phyloP scores from a whole-genome alignment of 37 sponge, comb jelly and placozoan genomes.

The Cladorhizidae sp. region DNA sequence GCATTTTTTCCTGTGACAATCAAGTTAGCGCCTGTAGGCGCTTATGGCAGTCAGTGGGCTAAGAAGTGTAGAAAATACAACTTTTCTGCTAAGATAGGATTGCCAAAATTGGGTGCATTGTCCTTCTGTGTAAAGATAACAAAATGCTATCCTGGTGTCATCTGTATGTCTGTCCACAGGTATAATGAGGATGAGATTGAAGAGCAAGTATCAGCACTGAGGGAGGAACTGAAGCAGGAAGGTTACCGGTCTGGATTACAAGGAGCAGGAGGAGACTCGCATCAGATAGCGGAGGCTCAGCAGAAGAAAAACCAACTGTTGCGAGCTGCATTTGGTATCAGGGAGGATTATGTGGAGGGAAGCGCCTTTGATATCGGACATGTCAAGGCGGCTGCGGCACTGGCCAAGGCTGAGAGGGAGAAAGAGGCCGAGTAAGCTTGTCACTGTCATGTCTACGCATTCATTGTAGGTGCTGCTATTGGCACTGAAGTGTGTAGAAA shows the following conservation, averaged over 20 bases:
- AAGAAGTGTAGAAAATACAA: too few species aligned
- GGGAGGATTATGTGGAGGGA: slow-evolving; percentile 75
- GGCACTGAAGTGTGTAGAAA: too few species aligned
- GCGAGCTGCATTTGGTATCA: slow-evolving; percentile 76
- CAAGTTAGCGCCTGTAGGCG: too few species aligned
- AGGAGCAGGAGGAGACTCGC: slow-evolving; percentile 42
- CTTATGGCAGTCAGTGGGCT: too few species aligned
- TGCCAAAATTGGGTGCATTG: too few species aligned
- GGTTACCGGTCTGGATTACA: slow-evolving; percentile 24
- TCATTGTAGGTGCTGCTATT: too few species aligned
- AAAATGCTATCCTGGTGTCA: too few species aligned
- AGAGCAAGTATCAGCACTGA: slow-evolving; percentile 56
- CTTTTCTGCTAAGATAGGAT: too few species aligned
- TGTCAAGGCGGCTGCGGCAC: slow-evolving; percentile 18
- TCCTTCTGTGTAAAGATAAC: too few species aligned
- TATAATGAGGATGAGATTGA: slow-evolving; percentile 84
- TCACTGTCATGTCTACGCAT: too few species aligned
- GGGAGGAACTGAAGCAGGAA: slow-evolving; percentile 43
- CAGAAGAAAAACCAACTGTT: slow-evolving; percentile 74
- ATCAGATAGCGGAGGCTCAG: slow-evolving; percentile 71
- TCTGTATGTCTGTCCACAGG: slow-evolving; percentile 43
- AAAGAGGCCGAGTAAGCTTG: slow-evolving; percentile 8
- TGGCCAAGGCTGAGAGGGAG: slow-evolving; percentile 44
- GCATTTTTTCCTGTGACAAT: too few species aligned
- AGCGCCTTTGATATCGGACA: slow-evolving; percentile 59